phyloP scores from a whole-genome alignment of 2,113 vertebrate species.

The Saccopteryx leptura region DNA sequence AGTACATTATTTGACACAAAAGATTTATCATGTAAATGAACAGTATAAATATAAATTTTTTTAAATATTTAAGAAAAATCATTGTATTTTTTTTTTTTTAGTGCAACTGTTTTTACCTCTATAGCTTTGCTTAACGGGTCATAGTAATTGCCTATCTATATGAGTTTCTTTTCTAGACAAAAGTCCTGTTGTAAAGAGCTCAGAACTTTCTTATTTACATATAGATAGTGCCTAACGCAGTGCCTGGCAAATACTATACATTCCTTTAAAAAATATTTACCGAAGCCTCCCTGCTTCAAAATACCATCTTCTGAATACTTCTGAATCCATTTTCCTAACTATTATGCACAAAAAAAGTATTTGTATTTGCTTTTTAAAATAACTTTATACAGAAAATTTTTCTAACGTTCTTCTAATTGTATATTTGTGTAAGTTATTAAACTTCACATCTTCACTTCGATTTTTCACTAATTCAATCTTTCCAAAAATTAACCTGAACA shows the following conservation, averaged over 20 bases:
- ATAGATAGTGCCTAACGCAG: neutral
- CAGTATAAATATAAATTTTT: conserved; percentile 22
- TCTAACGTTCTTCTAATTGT: conserved; percentile 29
- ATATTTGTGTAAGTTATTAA: conserved; percentile 56
- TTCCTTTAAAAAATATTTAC: conserved; percentile 61
- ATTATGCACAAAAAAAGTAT: conserved; percentile 30
- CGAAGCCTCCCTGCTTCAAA: conserved; percentile 30
- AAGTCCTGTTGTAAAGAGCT: neutral
- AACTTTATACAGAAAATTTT: conserved; percentile 47
- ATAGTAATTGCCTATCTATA: neutral
- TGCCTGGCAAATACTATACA: neutral
- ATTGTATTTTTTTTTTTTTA: neutral
- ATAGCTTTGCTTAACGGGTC: neutral
- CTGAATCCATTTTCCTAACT: conserved; percentile 48
- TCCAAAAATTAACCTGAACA: conserved; percentile 26
- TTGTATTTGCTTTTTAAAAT: conserved; percentile 51
- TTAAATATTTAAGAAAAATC: conserved; percentile 18
- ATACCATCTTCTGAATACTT: neutral
- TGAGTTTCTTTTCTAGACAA: neutral
- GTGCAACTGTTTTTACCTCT: neutral
- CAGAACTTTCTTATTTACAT: neutral
- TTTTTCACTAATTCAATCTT: conserved; percentile 66
- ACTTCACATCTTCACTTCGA: neutral
- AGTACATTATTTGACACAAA: conserved; percentile 21
- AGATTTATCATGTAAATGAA: conserved; percentile 29